A percentile compares a stretch with the other conserved stretches of the same genome.
Evolutionary conservation across 2,888 invertebrate genomes (phyloP).

Genomic region (Ernsta delagoae): DNA sequence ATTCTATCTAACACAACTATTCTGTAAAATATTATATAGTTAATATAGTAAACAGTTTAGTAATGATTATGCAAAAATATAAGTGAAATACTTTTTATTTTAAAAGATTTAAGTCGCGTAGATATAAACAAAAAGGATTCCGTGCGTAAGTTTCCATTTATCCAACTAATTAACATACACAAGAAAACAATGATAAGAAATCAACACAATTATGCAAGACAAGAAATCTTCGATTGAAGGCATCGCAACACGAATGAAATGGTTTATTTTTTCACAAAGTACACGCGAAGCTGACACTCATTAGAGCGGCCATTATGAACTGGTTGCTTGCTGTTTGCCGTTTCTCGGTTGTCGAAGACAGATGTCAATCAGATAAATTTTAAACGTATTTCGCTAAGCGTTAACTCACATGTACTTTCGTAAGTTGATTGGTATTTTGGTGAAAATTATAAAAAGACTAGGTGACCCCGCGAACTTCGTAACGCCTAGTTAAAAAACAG

Average conservation of each 20-base stretch:
- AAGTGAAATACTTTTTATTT: too few species aligned
- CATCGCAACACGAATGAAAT: slow-evolving; percentile 6
- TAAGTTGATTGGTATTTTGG: neutral
- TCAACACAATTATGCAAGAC: slow-evolving; percentile 4
- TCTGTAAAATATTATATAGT: too few species aligned
- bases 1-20: too few species aligned
- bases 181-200: slow-evolving; percentile 7
- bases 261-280: slow-evolving; percentile 18
- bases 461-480: too few species aligned
- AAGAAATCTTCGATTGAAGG: slow-evolving; percentile 10
- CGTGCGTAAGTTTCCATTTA: neutral
- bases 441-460: too few species aligned
- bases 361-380: slow-evolving; percentile 39
- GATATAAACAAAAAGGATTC: too few species aligned
- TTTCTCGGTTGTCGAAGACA: slow-evolving; percentile 24
- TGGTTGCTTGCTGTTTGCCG: slow-evolving; percentile 8
- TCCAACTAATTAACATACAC: neutral
- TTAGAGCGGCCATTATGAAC: slow-evolving; percentile 33
- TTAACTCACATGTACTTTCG: slow-evolving; percentile 1
- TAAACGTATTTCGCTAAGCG: neutral
- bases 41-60: too few species aligned
- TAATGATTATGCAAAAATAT: too few species aligned
- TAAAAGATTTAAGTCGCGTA: too few species aligned
- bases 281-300: slow-evolving; percentile 19
- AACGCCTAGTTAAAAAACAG: too few species aligned